These are phyloP conservation scores for Xiphophorus maculatus DNA, from an alignment of 2,113 vertebrate genomes.

Conservation along the genomic window DNA sequence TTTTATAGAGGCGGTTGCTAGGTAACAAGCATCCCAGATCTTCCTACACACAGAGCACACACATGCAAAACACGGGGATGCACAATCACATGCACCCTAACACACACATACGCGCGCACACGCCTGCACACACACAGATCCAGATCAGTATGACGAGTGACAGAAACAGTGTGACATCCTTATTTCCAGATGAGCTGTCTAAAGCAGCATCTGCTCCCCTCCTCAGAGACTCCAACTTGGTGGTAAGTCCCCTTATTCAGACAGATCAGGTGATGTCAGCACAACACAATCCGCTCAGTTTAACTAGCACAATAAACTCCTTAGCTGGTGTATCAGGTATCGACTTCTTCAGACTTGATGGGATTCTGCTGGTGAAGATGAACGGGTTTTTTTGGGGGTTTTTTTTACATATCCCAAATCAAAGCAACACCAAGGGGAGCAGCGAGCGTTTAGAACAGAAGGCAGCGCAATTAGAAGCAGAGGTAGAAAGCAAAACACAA, in stretches of 20 bases:
- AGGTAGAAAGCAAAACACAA: conserved; percentile 28
- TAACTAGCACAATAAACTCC: conserved; percentile 26
- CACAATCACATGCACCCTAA: conserved; percentile 13
- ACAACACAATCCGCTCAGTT: neutral
- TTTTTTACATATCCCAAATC: conserved; percentile 12
- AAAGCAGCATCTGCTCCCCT: conserved; percentile 31
- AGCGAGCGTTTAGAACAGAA: conserved; percentile 36
- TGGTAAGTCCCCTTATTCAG: neutral
- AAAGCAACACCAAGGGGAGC: conserved; percentile 40
- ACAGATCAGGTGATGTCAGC: conserved; percentile 31
- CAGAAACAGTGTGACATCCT: conserved; percentile 32
- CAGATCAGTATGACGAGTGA: conserved; percentile 17
- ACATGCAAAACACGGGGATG: conserved; percentile 18
- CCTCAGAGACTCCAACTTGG: conserved; percentile 1
- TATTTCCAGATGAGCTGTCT: conserved; percentile 42
- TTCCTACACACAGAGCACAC: conserved; percentile 68
- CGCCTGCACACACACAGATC: neutral
- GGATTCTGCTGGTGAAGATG: conserved; percentile 12
- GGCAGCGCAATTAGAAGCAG: conserved; percentile 30
- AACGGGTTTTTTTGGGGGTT: neutral
- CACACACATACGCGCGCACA: neutral
- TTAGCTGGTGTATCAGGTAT: conserved; percentile 8
- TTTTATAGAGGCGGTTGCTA: conserved; percentile 76
- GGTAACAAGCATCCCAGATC: conserved; percentile 77
- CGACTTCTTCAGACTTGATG: neutral